phyloP scores from a whole-genome alignment of 2,888 invertebrate species.

The Chrysodeixis includens region DNA sequence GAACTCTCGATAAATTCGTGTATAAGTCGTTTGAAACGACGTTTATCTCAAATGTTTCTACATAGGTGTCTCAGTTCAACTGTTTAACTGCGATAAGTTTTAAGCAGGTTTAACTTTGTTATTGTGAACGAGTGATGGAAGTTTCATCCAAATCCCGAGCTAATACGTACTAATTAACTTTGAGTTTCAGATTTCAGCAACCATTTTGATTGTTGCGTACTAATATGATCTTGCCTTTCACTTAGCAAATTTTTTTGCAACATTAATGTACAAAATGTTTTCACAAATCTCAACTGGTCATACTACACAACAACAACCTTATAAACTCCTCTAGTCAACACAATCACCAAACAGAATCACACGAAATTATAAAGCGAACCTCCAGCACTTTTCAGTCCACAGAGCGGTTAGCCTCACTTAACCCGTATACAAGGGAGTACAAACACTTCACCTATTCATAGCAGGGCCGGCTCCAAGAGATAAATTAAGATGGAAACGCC shows the following conservation, averaged over 20 bases:
- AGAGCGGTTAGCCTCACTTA: constrained; percentile 51
- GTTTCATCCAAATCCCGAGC: constrained; percentile 22
- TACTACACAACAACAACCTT: no score
- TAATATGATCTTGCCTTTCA: no score
- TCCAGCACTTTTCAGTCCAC: constrained; percentile 31
- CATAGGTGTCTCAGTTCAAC: constrained; percentile 45
- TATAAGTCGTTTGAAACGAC: constrained; percentile 11
- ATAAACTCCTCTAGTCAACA: no score
- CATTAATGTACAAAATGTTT: no score
- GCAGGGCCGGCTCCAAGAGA: constrained; percentile 43
- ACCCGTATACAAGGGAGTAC: constrained; percentile 34
- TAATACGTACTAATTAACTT: constrained; percentile 7
- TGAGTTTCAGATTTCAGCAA: not conserved
- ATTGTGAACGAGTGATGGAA: constrained; percentile 34
- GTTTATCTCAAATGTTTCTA: constrained; percentile 23
- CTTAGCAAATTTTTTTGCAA: no score
- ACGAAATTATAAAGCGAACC: constrained; percentile 14
- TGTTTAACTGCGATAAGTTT: constrained; percentile 49
- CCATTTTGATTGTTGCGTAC: no score
- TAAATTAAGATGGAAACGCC: constrained; percentile 63
- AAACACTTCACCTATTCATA: constrained; percentile 60
- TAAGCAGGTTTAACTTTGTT: constrained; percentile 44
- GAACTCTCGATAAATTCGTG: constrained; percentile 19
- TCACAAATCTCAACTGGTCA: no score
- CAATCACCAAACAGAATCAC: not conserved